A percentile compares a stretch with the other conserved stretches of the same genome.
phyloP scores from a whole-genome alignment of 1,140 invertebrate genomes.

The Hylaeus anthracinus region DNA sequence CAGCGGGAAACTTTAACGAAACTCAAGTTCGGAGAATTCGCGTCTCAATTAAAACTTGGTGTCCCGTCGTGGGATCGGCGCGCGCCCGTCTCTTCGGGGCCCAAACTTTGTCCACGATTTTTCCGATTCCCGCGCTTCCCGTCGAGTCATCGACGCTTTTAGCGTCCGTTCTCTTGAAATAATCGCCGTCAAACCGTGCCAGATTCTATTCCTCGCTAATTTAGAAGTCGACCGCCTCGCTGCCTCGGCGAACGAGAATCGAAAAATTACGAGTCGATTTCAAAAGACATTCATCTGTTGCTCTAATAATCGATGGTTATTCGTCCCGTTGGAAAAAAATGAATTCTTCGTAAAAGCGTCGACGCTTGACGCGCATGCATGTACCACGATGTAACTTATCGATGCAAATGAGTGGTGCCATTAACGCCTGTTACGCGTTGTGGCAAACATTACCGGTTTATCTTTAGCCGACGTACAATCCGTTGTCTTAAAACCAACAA shows the following conservation, averaged over 20 bases:
- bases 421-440: slow-evolving; percentile 27
- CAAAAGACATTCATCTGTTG: no score
- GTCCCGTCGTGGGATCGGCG: neutral
- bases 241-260: no score
- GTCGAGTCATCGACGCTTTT: slow-evolving; percentile 32
- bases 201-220: slow-evolving; percentile 8
- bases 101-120: slow-evolving; percentile 17
- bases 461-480: slow-evolving; percentile 23
- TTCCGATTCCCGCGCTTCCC: slow-evolving; percentile 6
- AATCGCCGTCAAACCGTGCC: slow-evolving; percentile 13
- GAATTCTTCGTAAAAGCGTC: neutral
- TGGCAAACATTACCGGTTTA: slow-evolving; percentile 33
- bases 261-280: neutral
- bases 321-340: neutral
- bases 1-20: slow-evolving; percentile 61
- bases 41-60: slow-evolving; percentile 57
- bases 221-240: neutral
- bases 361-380: neutral
- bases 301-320: no score
- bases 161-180: slow-evolving; percentile 31
- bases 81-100: neutral
- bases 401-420: slow-evolving; percentile 28
- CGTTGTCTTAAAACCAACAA: slow-evolving; percentile 18
- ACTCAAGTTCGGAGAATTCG: slow-evolving; percentile 56
- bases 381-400: slow-evolving; percentile 11